A percentile compares a stretch with the other conserved stretches of the same genome.
Evolutionary conservation across 2,888 invertebrate species (phyloP).

Genomic region (Parapristionchus giblindavisi): DNA sequence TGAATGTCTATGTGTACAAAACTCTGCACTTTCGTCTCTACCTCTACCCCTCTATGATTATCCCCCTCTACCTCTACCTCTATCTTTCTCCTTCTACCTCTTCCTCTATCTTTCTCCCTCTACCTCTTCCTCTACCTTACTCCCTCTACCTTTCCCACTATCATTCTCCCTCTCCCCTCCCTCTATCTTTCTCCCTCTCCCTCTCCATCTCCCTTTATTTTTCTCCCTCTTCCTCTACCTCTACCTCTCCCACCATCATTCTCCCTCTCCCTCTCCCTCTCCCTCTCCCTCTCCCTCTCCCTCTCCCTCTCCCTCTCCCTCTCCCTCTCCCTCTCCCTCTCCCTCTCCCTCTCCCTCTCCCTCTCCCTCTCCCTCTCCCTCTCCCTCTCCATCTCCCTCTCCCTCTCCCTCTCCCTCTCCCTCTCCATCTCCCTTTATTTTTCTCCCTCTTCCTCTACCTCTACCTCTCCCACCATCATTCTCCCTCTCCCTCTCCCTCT

Average conservation of each 20-base stretch:
- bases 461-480: neutral
- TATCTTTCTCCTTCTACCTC: too few relatives aligned
- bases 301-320: neutral
- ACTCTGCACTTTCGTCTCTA: too few relatives aligned
- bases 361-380: neutral
- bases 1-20: too few relatives aligned
- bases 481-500: neutral
- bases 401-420: neutral
- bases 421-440: neutral
- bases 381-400: neutral
- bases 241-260: neutral
- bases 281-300: constrained; percentile 4
- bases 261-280: neutral
- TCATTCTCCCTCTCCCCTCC: neutral
- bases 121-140: neutral
- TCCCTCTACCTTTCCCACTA: neutral
- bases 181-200: neutral
- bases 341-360: neutral
- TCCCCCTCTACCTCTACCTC: too few relatives aligned
- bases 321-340: neutral
- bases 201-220: neutral
- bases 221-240: neutral
- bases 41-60: too few relatives aligned
- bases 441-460: neutral
- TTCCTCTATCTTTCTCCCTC: too few relatives aligned